Evolutionary conservation across 2,113 vertebrate species (phyloP), one percentile per base, ranked within the genome.

Genomic region (Neolamprologus longior): DNA sequence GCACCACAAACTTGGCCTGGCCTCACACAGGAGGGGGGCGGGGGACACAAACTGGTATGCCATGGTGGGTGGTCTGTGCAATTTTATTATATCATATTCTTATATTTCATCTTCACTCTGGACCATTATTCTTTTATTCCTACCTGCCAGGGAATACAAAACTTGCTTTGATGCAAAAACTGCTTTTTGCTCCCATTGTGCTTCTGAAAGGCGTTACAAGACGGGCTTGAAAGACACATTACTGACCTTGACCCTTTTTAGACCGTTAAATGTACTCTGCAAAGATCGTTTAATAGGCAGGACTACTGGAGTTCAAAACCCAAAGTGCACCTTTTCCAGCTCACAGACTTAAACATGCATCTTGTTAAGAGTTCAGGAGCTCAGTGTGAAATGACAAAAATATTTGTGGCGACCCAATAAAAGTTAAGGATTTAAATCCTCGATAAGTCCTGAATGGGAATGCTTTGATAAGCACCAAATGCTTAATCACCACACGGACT

Each of bases 41-140:
- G 80, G 21, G 21, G 13, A 3, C 24, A 13, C 9, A 50, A 53
- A 54, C 80, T 4, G 5, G 52, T 31, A 78, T 35, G 11, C 42
- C 55, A 15, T 13, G 10, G 28, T 90, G 86, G 90, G 93, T 93
- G 92, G 92, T 80, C 93, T 78, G 54, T 7, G 50, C 17, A 71
- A n/a, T 73, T 80, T 61, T 66, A 81, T 57, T 73, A 85, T 19
- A 90, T 57, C 10, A 82, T 80, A 84, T 58, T 54, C 6, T 66
- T 80, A 55, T 31, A 86, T 82, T 85, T 55, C 12, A 80, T 78
- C 58, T 52, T 52, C 42, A 73, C 57, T 91, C 50, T 61, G 37
- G 40, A 61, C 9, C 7, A 53, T 73, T 57, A 52, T 76, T 54
- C 81, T 47, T 80, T 86, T 35, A 28, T 68, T 58, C 55, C 73